Percentiles rank a stretch among this genome's conserved stretches.
These are phyloP conservation scores for Apodemia mormo DNA, from an alignment of 2,888 invertebrate genomes.

Conservation along the genomic window DNA sequence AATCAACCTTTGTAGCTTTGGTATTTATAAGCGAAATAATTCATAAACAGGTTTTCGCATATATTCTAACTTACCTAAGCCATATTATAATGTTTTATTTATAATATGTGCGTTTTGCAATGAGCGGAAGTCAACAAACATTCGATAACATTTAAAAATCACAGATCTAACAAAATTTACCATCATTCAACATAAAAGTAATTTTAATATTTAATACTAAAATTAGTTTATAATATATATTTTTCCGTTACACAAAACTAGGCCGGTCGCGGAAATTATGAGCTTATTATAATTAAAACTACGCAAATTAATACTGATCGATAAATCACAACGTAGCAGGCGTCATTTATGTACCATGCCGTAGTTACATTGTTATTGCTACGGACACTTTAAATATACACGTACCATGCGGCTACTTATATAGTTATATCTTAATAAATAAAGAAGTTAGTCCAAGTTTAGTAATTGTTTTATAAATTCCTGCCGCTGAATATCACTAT, in stretches of 20 bases:
- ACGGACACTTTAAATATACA: too few species aligned
- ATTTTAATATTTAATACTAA: neutral
- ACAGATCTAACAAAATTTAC: neutral
- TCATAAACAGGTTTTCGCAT: too few species aligned
- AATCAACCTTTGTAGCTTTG: too few species aligned
- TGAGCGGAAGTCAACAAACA: conserved; percentile 3
- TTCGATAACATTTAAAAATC: conserved; percentile 3
- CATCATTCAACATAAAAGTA: neutral
- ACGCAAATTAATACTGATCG: conserved; percentile 3
- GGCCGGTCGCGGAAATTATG: conserved; percentile 1
- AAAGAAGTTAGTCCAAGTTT: too few species aligned
- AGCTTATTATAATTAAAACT: conserved; percentile 6
- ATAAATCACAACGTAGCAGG: neutral
- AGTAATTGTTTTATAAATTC: too few species aligned
- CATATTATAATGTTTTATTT: neutral
- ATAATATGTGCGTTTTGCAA: conserved; percentile 1
- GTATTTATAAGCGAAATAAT: too few species aligned
- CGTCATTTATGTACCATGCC: neutral
- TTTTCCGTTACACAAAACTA: conserved; percentile 3
- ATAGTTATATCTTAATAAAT: too few species aligned
- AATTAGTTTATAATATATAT: neutral
- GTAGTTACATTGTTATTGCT: too few species aligned
- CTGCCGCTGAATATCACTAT: too few species aligned
- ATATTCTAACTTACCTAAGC: too few species aligned
- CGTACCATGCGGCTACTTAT: too few species aligned